Percentiles rank a stretch among this genome's conserved stretches.
These are phyloP conservation scores for Monomorium pharaonis DNA, from an alignment of 1,140 invertebrate species.

Conservation along the genomic window DNA sequence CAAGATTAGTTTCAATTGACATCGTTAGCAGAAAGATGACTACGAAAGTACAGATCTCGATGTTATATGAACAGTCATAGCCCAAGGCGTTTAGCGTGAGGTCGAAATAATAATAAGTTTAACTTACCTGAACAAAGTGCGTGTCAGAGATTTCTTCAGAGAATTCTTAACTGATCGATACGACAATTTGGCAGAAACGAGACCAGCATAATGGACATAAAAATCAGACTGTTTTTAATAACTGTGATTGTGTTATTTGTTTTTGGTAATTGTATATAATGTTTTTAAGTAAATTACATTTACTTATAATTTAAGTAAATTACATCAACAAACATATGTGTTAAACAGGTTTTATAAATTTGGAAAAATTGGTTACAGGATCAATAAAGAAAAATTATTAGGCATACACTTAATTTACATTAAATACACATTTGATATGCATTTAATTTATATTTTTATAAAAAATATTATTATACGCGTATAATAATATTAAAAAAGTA, in stretches of 20 bases:
- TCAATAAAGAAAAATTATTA: background rate
- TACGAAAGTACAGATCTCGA: slow-evolving; percentile 8
- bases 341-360: background rate
- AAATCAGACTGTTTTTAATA: background rate
- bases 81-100: slow-evolving; percentile 5
- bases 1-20: slow-evolving; percentile 61
- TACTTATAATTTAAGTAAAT: too few species aligned
- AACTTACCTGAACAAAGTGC: slow-evolving; percentile 6
- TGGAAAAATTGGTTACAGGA: background rate
- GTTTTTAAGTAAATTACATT: background rate
- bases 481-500: too few species aligned
- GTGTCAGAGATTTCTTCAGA: background rate
- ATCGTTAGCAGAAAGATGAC: slow-evolving; percentile 72
- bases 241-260: slow-evolving; percentile 69
- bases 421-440: background rate
- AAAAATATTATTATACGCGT: too few species aligned
- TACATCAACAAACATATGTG: background rate
- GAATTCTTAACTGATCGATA: background rate
- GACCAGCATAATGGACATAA: too few species aligned
- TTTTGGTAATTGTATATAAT: slow-evolving; percentile 69
- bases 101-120: slow-evolving; percentile 31
- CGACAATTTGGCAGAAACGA: background rate
- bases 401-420: background rate
- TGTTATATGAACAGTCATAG: background rate
- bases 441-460: too few species aligned